phyloP scores from a whole-genome alignment of 1,140 invertebrate species.

The Apolygus lucorum region DNA sequence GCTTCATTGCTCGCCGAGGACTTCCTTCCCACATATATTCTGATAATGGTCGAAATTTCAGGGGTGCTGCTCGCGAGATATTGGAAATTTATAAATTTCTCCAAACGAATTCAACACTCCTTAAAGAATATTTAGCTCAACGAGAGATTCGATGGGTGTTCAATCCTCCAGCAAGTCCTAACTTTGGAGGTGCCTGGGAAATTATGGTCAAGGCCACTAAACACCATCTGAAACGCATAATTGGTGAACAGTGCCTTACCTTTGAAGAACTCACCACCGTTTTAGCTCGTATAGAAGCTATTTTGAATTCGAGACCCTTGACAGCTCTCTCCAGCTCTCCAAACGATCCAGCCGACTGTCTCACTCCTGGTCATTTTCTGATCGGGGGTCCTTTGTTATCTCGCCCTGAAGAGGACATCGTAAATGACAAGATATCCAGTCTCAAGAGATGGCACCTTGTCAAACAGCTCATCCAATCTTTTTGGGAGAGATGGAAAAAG shows the following conservation, averaged over 20 bases:
- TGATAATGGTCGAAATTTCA: constrained; percentile 39
- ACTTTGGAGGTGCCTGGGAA: constrained; percentile 34
- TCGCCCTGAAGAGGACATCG: no score
- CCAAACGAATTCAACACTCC: not conserved
- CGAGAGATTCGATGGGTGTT: constrained; percentile 32
- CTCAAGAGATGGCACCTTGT: no score
- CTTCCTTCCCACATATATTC: constrained; percentile 30
- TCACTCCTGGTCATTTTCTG: no score
- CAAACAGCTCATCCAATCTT: no score
- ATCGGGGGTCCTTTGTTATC: no score
- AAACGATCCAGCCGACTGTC: no score
- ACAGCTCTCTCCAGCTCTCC: no score
- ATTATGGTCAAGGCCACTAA: not conserved
- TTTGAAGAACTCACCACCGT: not conserved
- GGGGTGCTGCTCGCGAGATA: constrained; percentile 30
- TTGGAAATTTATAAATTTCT: constrained; percentile 14
- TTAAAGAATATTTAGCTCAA: not conserved
- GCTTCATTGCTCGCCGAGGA: constrained; percentile 36
- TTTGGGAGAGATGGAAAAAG: no score
- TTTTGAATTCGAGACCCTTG: not conserved
- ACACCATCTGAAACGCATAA: not conserved
- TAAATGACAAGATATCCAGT: no score
- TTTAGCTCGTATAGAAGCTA: not conserved
- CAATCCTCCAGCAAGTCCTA: constrained; percentile 32
- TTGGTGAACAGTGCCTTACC: not conserved